These are phyloP conservation scores for Pissodes strobi DNA, from an alignment of 1,140 invertebrate species.

Conservation along the genomic window DNA sequence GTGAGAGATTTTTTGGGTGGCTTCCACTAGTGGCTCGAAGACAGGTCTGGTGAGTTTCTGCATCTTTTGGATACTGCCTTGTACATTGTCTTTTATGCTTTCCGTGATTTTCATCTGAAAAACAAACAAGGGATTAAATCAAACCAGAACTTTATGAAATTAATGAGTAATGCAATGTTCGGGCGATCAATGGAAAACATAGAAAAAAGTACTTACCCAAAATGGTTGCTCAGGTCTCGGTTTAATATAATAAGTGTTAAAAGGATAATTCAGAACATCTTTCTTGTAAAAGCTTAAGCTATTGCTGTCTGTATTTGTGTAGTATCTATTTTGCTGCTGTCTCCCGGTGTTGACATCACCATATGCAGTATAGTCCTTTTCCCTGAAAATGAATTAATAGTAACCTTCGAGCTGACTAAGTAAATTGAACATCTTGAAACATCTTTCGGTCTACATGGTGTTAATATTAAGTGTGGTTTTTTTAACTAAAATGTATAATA, in stretches of 20 bases:
- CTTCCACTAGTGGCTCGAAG: slow-evolving; percentile 73
- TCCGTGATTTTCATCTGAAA: slow-evolving; percentile 65
- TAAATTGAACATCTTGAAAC: neutral
- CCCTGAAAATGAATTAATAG: slow-evolving; percentile 13
- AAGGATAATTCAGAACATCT: slow-evolving; percentile 59
- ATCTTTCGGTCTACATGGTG: too few species aligned
- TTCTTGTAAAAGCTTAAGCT: slow-evolving; percentile 42
- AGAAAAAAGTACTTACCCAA: slow-evolving; percentile 57
- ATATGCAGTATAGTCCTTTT: slow-evolving; percentile 33
- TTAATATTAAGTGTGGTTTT: too few species aligned
- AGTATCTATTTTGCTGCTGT: slow-evolving; percentile 33
- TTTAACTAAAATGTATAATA: too few species aligned
- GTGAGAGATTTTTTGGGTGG: slow-evolving; percentile 75
- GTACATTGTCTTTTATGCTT: slow-evolving; percentile 71
- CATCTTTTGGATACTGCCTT: slow-evolving; percentile 70
- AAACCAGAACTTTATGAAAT: neutral
- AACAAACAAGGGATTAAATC: neutral
- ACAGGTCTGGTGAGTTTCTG: slow-evolving; percentile 72
- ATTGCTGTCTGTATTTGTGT: slow-evolving; percentile 24
- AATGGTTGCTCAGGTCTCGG: slow-evolving; percentile 64
- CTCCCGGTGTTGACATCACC: slow-evolving; percentile 41
- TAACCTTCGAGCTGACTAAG: neutral
- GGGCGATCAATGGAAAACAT: neutral
- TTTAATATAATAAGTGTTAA: slow-evolving; percentile 59
- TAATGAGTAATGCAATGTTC: neutral